Evolutionary conservation across 2,113 vertebrate species (phyloP).

Genomic region (Pollachius pollachius): DNA sequence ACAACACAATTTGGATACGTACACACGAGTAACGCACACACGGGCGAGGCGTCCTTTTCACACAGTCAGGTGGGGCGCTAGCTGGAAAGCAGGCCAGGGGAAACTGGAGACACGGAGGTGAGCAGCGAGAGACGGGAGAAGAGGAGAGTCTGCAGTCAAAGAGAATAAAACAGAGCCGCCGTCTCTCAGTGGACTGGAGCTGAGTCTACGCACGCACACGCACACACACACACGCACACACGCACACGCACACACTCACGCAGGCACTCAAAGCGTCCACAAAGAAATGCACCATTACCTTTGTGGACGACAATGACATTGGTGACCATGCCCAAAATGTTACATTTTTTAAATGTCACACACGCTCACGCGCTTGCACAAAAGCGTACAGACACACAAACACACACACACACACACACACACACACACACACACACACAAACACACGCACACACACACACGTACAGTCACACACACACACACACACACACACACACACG

Average conservation of each 20-base stretch:
- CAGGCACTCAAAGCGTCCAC: not conserved
- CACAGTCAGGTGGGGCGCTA: conserved; percentile 45
- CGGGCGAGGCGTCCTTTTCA: conserved; percentile 38
- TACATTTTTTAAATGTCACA: too few relatives aligned
- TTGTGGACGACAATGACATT: too few relatives aligned
- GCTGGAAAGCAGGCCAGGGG: conserved; percentile 51
- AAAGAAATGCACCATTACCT: not conserved
- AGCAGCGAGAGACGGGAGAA: conserved; percentile 28
- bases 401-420: too few relatives aligned
- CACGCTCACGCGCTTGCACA: not conserved
- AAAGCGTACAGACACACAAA: too few relatives aligned
- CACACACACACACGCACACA: conserved; percentile 6
- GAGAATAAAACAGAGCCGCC: conserved; percentile 29
- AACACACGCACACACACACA: not conserved
- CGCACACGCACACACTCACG: not conserved
- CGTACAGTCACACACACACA: too few relatives aligned
- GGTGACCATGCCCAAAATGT: too few relatives aligned
- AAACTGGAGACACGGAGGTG: conserved; percentile 61
- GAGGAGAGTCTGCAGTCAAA: conserved; percentile 26
- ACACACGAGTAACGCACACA: conserved; percentile 16
- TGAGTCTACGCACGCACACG: not conserved
- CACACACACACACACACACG: conserved; percentile 8
- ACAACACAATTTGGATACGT: not conserved
- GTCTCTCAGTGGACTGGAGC: conserved; percentile 31
- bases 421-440: not conserved